Evolutionary conservation across 1,140 invertebrate species (phyloP).

Genomic region (Heliothis subflexa): DNA sequence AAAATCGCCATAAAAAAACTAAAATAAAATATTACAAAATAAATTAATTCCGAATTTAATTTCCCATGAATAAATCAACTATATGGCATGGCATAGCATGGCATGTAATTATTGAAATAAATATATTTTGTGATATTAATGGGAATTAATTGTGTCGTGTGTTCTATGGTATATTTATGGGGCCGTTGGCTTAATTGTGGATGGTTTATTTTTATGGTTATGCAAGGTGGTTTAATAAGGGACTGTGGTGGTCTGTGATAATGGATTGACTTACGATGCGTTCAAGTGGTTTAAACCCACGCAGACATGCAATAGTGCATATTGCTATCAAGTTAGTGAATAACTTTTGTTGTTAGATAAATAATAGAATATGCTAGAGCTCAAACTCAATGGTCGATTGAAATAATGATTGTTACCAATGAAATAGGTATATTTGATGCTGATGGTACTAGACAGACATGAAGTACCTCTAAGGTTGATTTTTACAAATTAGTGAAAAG

Average conservation of each 20-base stretch:
- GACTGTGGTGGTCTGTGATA: background rate
- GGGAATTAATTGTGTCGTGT: slow-evolving; percentile 34
- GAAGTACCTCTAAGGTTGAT: no score
- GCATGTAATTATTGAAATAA: slow-evolving; percentile 45
- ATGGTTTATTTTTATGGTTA: slow-evolving; percentile 13
- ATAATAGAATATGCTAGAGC: no score
- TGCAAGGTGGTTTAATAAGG: slow-evolving; percentile 15
- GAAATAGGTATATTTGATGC: no score
- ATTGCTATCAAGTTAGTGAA: no score
- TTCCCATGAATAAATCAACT: slow-evolving; percentile 24
- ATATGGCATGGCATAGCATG: background rate
- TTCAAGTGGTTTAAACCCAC: no score
- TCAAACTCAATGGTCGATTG: background rate
- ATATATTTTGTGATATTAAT: slow-evolving; percentile 37
- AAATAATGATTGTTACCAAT: no score
- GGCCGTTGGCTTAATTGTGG: slow-evolving; percentile 10
- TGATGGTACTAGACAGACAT: no score
- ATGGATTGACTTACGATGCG: no score
- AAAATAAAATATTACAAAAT: slow-evolving; percentile 5
- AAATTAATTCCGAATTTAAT: slow-evolving; percentile 21
- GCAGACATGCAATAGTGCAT: no score
- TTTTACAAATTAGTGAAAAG: no score
- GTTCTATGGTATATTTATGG: slow-evolving; percentile 37
- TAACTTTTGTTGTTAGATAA: no score
- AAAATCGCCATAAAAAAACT: background rate